phyloP scores from a whole-genome alignment of 1,140 invertebrate genomes.

The Megalonaias nervosa region DNA sequence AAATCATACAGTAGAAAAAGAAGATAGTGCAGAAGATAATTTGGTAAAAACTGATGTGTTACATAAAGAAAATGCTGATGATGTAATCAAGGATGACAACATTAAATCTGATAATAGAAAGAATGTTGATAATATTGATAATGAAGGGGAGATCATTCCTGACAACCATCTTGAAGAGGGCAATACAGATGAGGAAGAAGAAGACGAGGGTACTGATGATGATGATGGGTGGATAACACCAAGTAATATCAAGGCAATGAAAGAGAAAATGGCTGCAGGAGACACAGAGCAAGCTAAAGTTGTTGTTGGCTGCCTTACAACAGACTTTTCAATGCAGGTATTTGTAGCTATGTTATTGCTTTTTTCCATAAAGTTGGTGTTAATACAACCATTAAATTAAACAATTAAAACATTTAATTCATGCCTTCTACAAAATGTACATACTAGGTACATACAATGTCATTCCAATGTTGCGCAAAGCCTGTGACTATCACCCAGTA shows the following conservation, averaged over 20 bases:
- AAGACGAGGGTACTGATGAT: constrained; percentile 75
- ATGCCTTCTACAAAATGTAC: no score
- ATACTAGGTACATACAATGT: no score
- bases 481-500: no score
- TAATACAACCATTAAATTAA: no score
- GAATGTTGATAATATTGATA: constrained; percentile 3
- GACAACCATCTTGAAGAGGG: constrained; percentile 39
- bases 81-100: neutral
- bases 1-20: neutral
- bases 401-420: no score
- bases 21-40: neutral
- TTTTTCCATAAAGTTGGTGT: no score
- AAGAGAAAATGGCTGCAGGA: constrained; percentile 78
- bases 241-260: constrained; percentile 83
- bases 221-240: constrained; percentile 93
- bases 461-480: no score
- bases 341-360: neutral
- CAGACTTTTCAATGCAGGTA: constrained; percentile 95
- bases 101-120: constrained; percentile 13
- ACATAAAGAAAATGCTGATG: neutral
- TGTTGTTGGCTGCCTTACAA: constrained; percentile 92
- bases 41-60: no score
- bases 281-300: constrained; percentile 76
- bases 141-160: constrained; percentile 23
- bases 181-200: constrained; percentile 64